phyloP scores from a whole-genome alignment of 2,113 vertebrate species.

The Chascanopsetta lugubris region DNA sequence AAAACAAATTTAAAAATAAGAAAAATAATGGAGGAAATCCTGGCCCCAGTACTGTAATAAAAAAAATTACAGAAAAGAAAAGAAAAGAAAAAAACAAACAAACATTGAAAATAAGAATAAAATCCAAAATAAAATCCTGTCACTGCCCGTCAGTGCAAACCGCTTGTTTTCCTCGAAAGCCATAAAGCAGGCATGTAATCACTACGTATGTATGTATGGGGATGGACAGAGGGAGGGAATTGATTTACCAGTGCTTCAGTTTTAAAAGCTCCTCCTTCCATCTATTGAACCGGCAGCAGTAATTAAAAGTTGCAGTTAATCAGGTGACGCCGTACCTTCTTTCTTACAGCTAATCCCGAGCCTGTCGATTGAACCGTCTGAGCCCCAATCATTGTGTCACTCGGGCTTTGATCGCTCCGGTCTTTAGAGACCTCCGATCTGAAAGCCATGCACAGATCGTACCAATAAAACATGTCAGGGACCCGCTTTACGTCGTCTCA shows the following conservation, averaged over 20 bases:
- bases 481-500: neutral
- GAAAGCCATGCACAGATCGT: constrained; percentile 35
- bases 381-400: constrained; percentile 31
- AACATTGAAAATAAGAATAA: too few relatives aligned
- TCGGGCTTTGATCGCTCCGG: constrained; percentile 44
- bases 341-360: constrained; percentile 11
- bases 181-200: too few relatives aligned
- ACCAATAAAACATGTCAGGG: constrained; percentile 4
- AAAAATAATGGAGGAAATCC: too few relatives aligned
- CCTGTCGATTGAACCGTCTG: constrained; percentile 63
- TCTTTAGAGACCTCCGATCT: constrained; percentile 30
- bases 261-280: constrained; percentile 7
- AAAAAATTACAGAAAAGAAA: too few relatives aligned
- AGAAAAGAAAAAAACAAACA: too few relatives aligned
- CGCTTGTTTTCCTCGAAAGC: too few relatives aligned
- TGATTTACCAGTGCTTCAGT: constrained; percentile 1
- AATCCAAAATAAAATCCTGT: too few relatives aligned
- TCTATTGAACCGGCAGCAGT: constrained; percentile 2
- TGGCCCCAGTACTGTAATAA: too few relatives aligned
- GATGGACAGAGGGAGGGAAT: neutral
- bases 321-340: constrained; percentile 22
- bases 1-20: too few relatives aligned
- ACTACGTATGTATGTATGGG: neutral
- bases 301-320: constrained; percentile 46
- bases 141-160: too few relatives aligned